Percentiles rank a stretch among this genome's conserved stretches.
These are phyloP conservation scores for Marmota flaviventris DNA, from an alignment of 2,113 vertebrate genomes.

Conservation along the genomic window DNA sequence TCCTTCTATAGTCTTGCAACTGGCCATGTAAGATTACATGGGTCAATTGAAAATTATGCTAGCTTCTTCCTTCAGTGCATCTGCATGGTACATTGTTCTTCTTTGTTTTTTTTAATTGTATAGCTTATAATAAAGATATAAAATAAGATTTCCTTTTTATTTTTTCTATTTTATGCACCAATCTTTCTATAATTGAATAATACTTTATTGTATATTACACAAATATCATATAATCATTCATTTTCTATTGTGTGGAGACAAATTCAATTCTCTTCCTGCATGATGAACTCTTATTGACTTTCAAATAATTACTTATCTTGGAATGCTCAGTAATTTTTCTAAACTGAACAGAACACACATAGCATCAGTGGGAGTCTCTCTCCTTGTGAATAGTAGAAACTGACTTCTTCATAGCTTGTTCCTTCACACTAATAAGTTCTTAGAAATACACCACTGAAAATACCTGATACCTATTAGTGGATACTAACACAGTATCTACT, in stretches of 20 bases:
- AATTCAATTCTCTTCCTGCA: background rate
- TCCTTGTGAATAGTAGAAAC: background rate
- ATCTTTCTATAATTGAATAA: constrained; percentile 26
- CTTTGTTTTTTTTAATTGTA: constrained; percentile 15
- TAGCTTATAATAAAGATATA: constrained; percentile 61
- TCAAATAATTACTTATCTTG: background rate
- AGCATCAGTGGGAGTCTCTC: background rate
- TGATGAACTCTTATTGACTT: constrained; percentile 9
- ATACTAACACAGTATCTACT: constrained; percentile 6
- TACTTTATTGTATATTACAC: constrained; percentile 11
- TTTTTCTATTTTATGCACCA: background rate
- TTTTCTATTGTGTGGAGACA: background rate
- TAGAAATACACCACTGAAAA: constrained; percentile 30
- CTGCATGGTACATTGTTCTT: background rate
- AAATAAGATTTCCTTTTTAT: constrained; percentile 55
- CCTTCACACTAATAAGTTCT: constrained; percentile 24
- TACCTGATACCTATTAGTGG: background rate
- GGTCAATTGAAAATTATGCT: constrained; percentile 40
- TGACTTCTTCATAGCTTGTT: background rate
- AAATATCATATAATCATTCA: background rate
- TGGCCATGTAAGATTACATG: background rate
- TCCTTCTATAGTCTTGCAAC: background rate
- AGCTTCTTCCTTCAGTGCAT: background rate
- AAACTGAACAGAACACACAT: background rate
- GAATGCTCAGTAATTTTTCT: background rate